Percentiles rank a stretch among this genome's conserved stretches.
phyloP scores from a whole-genome alignment of 2,888 invertebrate genomes.

The Cheilosia grossa region DNA sequence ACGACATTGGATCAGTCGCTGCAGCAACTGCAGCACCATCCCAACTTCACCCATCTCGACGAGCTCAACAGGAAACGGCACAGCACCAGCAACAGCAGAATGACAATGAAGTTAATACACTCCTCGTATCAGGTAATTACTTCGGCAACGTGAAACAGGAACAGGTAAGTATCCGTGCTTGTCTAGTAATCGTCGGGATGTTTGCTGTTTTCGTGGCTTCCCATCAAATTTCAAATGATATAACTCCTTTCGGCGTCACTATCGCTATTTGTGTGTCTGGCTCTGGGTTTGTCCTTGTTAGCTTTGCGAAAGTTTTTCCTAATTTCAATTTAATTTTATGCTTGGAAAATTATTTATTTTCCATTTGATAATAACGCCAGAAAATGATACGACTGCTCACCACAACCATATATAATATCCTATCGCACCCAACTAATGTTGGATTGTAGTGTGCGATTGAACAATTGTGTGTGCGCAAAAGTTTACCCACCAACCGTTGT shows the following conservation, averaged over 20 bases:
- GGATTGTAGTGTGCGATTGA: constrained; percentile 36
- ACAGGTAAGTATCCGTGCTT: constrained; percentile 36
- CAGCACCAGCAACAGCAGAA: constrained; percentile 13
- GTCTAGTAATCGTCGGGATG: constrained; percentile 34
- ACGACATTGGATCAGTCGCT: constrained; percentile 6
- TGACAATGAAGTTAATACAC: constrained; percentile 56
- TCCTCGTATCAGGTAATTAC: constrained; percentile 63
- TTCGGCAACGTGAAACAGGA: constrained; percentile 44
- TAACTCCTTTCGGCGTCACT: constrained; percentile 9
- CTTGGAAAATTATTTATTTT: constrained; percentile 50
- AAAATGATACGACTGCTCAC: not conserved
- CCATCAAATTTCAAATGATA: constrained; percentile 40
- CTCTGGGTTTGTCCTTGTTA: constrained; percentile 20
- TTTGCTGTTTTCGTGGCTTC: constrained; percentile 25
- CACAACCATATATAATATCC: not conserved
- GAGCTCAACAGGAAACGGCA: constrained; percentile 16
- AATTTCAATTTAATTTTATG: constrained; percentile 58
- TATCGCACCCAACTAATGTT: constrained; percentile 13
- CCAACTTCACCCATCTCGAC: constrained; percentile 23
- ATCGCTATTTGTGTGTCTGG: not conserved
- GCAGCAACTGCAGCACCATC: not conserved
- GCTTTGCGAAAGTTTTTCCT: constrained; percentile 38
- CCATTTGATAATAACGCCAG: constrained; percentile 8
- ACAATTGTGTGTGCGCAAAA: constrained; percentile 23
- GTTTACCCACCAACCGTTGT: constrained; percentile 18